Evolutionary conservation across 2,888 invertebrate species (phyloP), one percentile per base, ranked within the genome.

Genomic region (Chydorus sphaericus): DNA sequence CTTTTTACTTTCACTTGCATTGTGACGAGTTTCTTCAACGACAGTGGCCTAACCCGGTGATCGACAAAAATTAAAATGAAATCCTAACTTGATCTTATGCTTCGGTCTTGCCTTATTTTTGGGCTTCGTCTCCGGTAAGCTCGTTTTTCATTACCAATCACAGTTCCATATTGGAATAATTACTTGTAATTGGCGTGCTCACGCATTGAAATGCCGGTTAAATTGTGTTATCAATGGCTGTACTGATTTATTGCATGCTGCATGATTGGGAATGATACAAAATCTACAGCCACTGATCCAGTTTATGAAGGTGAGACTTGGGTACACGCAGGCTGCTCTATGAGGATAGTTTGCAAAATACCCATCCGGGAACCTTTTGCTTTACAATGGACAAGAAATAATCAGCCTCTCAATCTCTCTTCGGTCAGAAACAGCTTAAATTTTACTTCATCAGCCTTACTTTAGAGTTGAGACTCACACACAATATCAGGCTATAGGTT

Each of bases 231-330:
- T n/a, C n/a, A n/a, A n/a, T n/a, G n/a, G n/a, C n/a, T 44, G 44
- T 44, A 33, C 14, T 14, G 23, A 10, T 44, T 26, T 44, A 28
- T 44, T 44, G 44, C 44, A 44, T 28, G 44, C 44, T 26, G 26
- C 44, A 11, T 50, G 14, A 23, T 28, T n/a, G 29, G 50, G 28
- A 11, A n/a, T 50, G 10, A 18, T 50, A 48, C 31, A 30, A 37
- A 52, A 20, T 33, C 31, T 20, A 18, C 52, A 29, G 36, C 36
- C 26, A 31, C 48, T 16, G 54, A 54, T 29, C 57, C 57, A 8
- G n/a, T 49, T 38, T 60, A 59, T 30, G 44, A 53, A 28, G 60
- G 56, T n/a, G 55, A 60, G 37, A 55, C 33, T 23, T 48, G 54
- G 23, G 58, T 60, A 39, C 20, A 51, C 26, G 54, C 57, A 39